A percentile compares a stretch with the other conserved stretches of the same genome.
These are phyloP conservation scores for Tinamus major DNA, from an alignment of 2,797 vertebrate species.

Conservation along the genomic window DNA sequence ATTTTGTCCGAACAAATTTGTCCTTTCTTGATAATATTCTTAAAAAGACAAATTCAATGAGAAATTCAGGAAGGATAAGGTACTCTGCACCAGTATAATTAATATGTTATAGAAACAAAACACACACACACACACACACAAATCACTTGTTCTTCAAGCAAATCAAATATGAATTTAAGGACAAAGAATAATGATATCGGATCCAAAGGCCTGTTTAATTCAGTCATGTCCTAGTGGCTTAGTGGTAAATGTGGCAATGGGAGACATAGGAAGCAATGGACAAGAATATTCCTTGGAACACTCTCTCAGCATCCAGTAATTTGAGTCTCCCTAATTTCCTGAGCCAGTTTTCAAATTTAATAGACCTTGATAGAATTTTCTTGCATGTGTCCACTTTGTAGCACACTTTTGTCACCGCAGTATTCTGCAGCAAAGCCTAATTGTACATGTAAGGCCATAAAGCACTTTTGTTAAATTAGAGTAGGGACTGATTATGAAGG, in stretches of 20 bases:
- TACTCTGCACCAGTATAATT: not conserved
- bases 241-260: not conserved
- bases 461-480: not conserved
- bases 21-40: not conserved
- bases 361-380: not conserved
- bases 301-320: not conserved
- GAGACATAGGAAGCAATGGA: not conserved
- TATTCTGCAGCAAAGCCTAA: not conserved
- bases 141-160: not conserved
- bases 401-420: not conserved
- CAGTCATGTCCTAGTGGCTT: not conserved
- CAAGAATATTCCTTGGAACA: not conserved
- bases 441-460: not conserved
- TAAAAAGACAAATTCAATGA: not conserved
- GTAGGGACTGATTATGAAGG: not conserved
- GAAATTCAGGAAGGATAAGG: not conserved
- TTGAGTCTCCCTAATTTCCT: not conserved
- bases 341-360: not conserved
- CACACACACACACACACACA: too few relatives aligned
- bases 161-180: not conserved
- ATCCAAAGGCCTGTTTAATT: accelerated
- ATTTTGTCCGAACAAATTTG: not conserved
- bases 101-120: not conserved
- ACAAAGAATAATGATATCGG: not conserved
- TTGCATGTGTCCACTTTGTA: not conserved